Conservation (phyloP, 2,113 vertebrate genomes). For the Hippocampus mohnikei region DNA sequence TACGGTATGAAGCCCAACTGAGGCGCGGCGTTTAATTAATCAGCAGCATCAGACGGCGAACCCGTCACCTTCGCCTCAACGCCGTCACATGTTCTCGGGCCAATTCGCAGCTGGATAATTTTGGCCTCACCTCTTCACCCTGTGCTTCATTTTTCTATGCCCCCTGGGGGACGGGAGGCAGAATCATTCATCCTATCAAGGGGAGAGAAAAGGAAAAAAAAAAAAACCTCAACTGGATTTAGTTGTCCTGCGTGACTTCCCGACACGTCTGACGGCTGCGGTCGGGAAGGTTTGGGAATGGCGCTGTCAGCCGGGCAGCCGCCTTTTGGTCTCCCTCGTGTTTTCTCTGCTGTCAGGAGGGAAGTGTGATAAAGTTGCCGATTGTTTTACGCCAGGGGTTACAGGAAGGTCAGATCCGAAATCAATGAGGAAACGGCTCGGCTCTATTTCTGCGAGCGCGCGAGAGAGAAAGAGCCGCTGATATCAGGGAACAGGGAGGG, state of each 20-base stretch:
- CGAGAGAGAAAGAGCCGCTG: constrained; percentile 11
- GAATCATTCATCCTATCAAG: constrained; percentile 14
- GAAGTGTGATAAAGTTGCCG: constrained; percentile 59
- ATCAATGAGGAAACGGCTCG: constrained; percentile 74
- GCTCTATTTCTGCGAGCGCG: constrained; percentile 64
- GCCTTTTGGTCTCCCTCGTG: constrained; percentile 41
- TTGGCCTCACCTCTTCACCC: constrained; percentile 52
- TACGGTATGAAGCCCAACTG: too few relatives aligned
- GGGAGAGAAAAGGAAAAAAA: constrained; percentile 16
- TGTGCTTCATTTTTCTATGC: constrained; percentile 39
- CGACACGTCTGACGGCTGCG: background rate
- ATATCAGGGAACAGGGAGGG: constrained; percentile 49
- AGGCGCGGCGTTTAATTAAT: constrained; percentile 33
- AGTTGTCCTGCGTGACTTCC: background rate
- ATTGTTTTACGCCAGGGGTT: constrained; percentile 75
- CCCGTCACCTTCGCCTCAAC: constrained; percentile 37
- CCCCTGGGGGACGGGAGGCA: constrained; percentile 11
- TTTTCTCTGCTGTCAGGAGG: constrained; percentile 48
- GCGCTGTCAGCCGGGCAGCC: constrained; percentile 26
- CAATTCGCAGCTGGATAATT: constrained; percentile 44
- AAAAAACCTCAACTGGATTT: background rate
- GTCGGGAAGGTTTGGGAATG: background rate
- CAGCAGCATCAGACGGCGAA: constrained; percentile 42
- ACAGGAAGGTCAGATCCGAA: constrained; percentile 76
- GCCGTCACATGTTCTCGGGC: constrained; percentile 39